These are phyloP conservation scores for Stenoptilia bipunctidactyla DNA, from an alignment of 2,888 invertebrate genomes.

Conservation along the genomic window DNA sequence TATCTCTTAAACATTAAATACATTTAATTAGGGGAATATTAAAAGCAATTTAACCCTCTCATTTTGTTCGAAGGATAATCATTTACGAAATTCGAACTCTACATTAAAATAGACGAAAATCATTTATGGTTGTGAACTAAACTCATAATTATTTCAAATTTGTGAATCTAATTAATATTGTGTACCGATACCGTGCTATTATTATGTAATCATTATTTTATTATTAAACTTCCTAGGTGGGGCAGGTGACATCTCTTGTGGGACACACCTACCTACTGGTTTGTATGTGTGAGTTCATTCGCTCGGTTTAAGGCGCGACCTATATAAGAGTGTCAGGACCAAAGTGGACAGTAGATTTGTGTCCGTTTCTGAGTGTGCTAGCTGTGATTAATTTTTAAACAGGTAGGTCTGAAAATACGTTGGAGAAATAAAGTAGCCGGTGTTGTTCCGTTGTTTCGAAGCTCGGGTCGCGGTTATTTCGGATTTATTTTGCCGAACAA, in stretches of 20 bases:
- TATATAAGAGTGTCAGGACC: constrained; percentile 55
- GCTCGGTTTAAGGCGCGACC: constrained; percentile 32
- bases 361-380: constrained; percentile 37
- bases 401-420: constrained; percentile 28
- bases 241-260: constrained; percentile 26
- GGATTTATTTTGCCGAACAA: background rate
- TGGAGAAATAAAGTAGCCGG: constrained; percentile 1
- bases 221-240: constrained; percentile 25
- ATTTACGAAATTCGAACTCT: too few relatives aligned
- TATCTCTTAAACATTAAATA: too few relatives aligned
- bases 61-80: too few relatives aligned
- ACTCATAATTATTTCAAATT: constrained; percentile 32
- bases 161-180: constrained; percentile 40
- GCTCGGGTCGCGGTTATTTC: background rate
- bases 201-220: constrained; percentile 19
- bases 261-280: constrained; percentile 10
- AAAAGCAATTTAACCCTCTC: too few relatives aligned
- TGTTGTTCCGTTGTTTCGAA: background rate
- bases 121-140: constrained; percentile 29
- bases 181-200: constrained; percentile 29
- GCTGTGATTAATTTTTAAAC: constrained; percentile 26
- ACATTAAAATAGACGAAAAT: too few relatives aligned
- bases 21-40: too few relatives aligned
- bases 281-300: constrained; percentile 14
- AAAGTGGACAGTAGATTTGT: constrained; percentile 34